phyloP scores from a whole-genome alignment of 2,113 vertebrate species.

The crab-eating macaque (Macaca fascicularis) region T2T-MFA8v1.1 NC_088395.1:87777001-87777500 shows the following conservation, averaged over 20 bases:
- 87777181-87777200: not conserved
- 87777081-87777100: not conserved
- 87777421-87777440: not conserved
- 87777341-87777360: not conserved
- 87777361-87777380: not conserved
- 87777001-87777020: not conserved
- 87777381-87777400: not conserved
- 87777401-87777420: not conserved
- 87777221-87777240: not conserved
- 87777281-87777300: not conserved
- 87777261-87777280: no score
- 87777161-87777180: not conserved
- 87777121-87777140: not conserved
- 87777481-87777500: not conserved
- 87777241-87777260: not conserved
- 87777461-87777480: not conserved
- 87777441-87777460: not conserved
- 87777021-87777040: not conserved
- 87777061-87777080: not conserved
- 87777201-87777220: not conserved
- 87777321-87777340: not conserved
- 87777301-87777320: not conserved
- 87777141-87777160: not conserved
- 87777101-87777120: not conserved
- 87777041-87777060: not conserved